phyloP scores from a whole-genome alignment of 2,888 invertebrate species.

The Noctua janthina region DNA sequence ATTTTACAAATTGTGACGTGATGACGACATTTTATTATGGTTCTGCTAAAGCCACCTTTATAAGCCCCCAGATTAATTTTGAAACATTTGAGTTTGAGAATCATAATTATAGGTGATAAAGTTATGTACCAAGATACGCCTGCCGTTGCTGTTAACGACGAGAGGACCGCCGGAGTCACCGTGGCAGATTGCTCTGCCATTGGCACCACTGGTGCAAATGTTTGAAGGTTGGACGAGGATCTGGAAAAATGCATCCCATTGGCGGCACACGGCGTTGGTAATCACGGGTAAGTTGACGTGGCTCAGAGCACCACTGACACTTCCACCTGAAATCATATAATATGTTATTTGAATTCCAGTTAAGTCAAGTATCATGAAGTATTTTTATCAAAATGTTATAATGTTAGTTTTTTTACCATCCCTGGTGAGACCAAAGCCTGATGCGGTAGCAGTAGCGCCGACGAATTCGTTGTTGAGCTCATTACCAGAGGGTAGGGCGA shows the following conservation, averaged over 20 bases:
- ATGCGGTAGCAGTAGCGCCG: slow-evolving; percentile 72
- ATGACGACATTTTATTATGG: no score
- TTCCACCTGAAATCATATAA: not conserved
- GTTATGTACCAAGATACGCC: slow-evolving; percentile 66
- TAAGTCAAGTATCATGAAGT: no score
- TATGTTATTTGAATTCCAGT: no score
- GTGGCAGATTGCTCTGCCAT: slow-evolving; percentile 67
- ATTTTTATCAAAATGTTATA: no score
- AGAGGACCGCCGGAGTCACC: slow-evolving; percentile 78
- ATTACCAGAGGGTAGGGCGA: slow-evolving; percentile 70
- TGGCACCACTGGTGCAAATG: slow-evolving; percentile 72
- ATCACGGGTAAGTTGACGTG: slow-evolving; percentile 31
- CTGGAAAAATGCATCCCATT: slow-evolving; percentile 21
- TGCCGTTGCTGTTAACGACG: slow-evolving; percentile 54
- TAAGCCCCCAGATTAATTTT: no score
- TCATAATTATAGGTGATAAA: not conserved
- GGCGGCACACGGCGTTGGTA: slow-evolving; percentile 13
- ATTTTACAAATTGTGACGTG: no score
- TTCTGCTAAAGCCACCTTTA: no score
- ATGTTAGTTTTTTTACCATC: slow-evolving; percentile 61
- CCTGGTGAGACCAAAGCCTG: slow-evolving; percentile 76
- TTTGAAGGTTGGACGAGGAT: slow-evolving; percentile 62
- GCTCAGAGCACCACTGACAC: slow-evolving; percentile 12
- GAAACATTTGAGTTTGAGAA: no score
- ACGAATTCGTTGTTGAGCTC: slow-evolving; percentile 69